Evolutionary conservation across 2,113 vertebrate genomes (phyloP).

Genomic region (Tenrec ecaudatus): DNA sequence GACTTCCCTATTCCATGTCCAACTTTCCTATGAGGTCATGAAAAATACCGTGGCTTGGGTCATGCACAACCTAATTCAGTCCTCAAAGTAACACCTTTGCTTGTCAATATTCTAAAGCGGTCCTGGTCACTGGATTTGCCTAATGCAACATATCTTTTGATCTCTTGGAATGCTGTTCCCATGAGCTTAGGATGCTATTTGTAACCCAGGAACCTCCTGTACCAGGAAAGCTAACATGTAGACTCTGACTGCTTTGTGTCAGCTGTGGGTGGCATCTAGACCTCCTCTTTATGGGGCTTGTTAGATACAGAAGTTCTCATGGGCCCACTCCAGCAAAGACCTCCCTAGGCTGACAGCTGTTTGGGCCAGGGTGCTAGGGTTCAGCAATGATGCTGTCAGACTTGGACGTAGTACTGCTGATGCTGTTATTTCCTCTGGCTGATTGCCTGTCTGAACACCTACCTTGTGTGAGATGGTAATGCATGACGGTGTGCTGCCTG

Average conservation of each 20-base stretch:
- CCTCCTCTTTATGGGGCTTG: background rate
- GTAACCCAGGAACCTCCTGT: too few species aligned
- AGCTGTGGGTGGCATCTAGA: rapidly evolving
- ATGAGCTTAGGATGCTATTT: too few species aligned
- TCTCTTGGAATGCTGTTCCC: too few species aligned
- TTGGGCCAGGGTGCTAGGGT: background rate
- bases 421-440: slow-evolving; percentile 39
- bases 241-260: rapidly evolving
- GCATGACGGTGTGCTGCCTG: background rate
- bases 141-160: too few species aligned
- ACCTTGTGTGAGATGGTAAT: slow-evolving; percentile 68
- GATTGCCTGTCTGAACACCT: slow-evolving; percentile 52
- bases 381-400: background rate
- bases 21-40: too few species aligned
- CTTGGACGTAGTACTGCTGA: slow-evolving; percentile 40
- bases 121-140: too few species aligned
- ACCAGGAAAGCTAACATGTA: background rate
- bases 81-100: too few species aligned
- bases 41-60: too few species aligned
- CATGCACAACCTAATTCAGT: too few species aligned
- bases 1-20: too few species aligned
- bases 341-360: background rate
- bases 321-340: background rate
- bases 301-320: background rate
- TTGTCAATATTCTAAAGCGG: too few species aligned